Percentiles rank a stretch among this genome's conserved stretches.
phyloP scores from a whole-genome alignment of 2,113 vertebrate genomes.

The Ancistrus triradiatus region DNA sequence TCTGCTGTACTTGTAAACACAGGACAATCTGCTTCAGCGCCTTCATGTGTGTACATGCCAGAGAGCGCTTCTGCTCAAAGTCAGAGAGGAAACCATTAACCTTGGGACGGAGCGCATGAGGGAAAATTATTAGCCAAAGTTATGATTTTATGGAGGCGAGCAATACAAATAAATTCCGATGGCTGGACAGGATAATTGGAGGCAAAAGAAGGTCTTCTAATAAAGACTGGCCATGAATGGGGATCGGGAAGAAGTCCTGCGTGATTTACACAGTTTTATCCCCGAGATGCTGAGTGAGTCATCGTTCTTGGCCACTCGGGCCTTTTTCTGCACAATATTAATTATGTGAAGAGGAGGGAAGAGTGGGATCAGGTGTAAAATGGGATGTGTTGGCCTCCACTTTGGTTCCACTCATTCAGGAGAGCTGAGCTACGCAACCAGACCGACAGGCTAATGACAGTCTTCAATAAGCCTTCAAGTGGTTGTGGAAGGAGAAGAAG shows the following conservation, averaged over 20 bases:
- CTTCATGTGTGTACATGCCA: conserved; percentile 25
- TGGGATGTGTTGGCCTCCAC: conserved; percentile 53
- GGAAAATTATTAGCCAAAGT: conserved; percentile 74
- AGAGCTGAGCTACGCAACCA: conserved; percentile 62
- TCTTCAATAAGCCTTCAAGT: conserved; percentile 35
- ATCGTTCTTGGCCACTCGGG: conserved; percentile 65
- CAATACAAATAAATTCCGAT: conserved; percentile 71
- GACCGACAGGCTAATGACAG: conserved; percentile 53
- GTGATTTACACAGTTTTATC: conserved; percentile 67
- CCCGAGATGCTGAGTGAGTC: conserved; percentile 63
- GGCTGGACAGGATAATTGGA: conserved; percentile 73
- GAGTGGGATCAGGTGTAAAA: conserved; percentile 56
- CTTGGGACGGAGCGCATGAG: conserved; percentile 67
- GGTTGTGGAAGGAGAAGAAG: conserved; percentile 45
- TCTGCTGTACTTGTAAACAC: not conserved
- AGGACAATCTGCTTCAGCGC: not conserved
- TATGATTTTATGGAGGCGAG: conserved; percentile 74
- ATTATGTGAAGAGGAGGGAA: conserved; percentile 60
- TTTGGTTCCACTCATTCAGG: conserved; percentile 61
- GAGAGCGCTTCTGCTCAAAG: conserved; percentile 58
- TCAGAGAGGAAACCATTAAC: conserved; percentile 70
- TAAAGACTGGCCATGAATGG: conserved; percentile 62
- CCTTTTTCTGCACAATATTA: conserved; percentile 62
- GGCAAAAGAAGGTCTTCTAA: conserved; percentile 59
- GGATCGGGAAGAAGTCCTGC: conserved; percentile 63